Evolutionary conservation across 2,113 vertebrate genomes (phyloP).

Genomic region (Ammospiza caudacuta): DNA sequence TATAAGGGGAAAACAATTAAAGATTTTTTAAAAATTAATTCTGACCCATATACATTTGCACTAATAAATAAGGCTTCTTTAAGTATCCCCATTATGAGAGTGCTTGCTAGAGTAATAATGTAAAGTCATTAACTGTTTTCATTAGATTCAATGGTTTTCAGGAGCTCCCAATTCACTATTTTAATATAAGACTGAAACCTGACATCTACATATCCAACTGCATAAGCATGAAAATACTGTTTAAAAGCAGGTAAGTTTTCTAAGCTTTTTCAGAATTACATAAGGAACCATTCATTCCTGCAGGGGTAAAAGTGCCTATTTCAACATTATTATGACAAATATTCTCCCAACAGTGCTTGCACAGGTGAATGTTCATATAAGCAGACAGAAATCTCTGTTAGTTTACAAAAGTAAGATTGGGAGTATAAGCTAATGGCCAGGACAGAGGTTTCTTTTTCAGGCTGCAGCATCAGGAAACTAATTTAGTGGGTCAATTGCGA

Average conservation of each 20-base stretch:
- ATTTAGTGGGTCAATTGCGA: background rate
- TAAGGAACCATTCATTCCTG: background rate
- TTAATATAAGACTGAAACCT: constrained; percentile 57
- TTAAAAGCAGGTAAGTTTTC: background rate
- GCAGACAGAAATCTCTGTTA: background rate
- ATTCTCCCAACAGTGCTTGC: background rate
- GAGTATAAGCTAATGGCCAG: background rate
- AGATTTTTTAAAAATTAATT: constrained; percentile 80
- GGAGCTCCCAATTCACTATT: constrained; percentile 68
- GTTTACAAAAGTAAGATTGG: background rate
- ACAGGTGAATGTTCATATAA: background rate
- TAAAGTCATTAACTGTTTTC: constrained; percentile 74
- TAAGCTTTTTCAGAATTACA: background rate
- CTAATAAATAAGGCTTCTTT: constrained; percentile 81
- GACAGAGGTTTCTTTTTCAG: background rate
- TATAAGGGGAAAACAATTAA: constrained; percentile 81
- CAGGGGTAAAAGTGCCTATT: background rate
- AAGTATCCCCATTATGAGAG: constrained; percentile 73
- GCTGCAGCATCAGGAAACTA: background rate
- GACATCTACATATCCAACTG: background rate
- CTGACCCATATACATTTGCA: constrained; percentile 81
- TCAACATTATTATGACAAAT: background rate
- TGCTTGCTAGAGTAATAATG: constrained; percentile 60
- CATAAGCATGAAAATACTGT: background rate
- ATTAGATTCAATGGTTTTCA: constrained; percentile 69